phyloP scores from a whole-genome alignment of 2,113 vertebrate genomes.

The Cavia aperea region DNA sequence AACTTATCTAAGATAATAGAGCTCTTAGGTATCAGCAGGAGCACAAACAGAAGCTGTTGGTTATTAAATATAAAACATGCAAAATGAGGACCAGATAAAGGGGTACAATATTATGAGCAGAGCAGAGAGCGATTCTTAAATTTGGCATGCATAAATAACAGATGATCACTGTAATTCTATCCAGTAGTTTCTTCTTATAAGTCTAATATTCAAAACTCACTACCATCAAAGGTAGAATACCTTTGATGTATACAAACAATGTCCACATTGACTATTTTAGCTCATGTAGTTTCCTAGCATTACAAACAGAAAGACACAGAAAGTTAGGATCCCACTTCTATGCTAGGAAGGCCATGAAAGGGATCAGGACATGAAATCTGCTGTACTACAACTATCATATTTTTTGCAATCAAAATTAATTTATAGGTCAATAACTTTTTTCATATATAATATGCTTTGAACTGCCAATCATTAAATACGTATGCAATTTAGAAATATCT shows the following conservation, averaged over 20 bases:
- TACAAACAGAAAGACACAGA: neutral
- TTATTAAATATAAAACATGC: neutral
- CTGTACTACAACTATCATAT: neutral
- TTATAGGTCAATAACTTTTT: neutral
- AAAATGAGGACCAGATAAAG: neutral
- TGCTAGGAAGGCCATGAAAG: neutral
- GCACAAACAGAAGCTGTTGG: neutral
- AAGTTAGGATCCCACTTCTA: neutral
- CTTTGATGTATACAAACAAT: neutral
- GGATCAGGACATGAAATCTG: neutral
- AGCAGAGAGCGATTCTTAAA: neutral
- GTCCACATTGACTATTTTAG: neutral
- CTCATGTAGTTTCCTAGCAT: neutral
- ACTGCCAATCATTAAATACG: neutral
- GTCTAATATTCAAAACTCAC: neutral
- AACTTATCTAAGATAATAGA: neutral
- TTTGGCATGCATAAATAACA: neutral
- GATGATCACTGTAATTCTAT: neutral
- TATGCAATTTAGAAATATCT: neutral
- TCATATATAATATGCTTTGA: neutral
- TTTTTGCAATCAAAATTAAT: neutral
- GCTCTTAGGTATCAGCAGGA: neutral
- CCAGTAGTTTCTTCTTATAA: neutral
- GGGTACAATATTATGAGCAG: neutral
- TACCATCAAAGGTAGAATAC: neutral